Conservation (phyloP, 2,888 invertebrate species). For the Heliconius charithonia region DNA sequence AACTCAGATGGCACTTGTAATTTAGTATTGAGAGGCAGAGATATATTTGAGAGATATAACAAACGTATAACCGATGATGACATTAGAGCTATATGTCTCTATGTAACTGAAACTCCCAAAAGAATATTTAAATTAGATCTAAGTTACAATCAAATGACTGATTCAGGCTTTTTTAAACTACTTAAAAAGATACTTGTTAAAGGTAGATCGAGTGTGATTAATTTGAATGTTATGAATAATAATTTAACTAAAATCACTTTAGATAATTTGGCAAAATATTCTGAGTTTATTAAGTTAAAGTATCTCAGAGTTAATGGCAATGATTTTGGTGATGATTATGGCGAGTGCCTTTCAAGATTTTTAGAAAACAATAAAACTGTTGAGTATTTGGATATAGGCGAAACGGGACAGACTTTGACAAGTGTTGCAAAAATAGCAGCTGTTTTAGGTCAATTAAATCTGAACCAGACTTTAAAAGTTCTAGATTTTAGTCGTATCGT, state of each 20-base stretch:
- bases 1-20: slow-evolving; percentile 81
- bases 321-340: slow-evolving; percentile 77
- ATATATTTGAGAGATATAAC: slow-evolving; percentile 72
- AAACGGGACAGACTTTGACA: slow-evolving; percentile 82
- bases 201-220: slow-evolving; percentile 73
- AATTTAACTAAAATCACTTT: slow-evolving; percentile 76
- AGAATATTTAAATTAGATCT: slow-evolving; percentile 80
- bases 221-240: slow-evolving; percentile 84
- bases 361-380: slow-evolving; percentile 74
- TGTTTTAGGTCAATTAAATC: slow-evolving; percentile 72
- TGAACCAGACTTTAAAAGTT: slow-evolving; percentile 65
- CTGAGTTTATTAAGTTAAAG: slow-evolving; percentile 71
- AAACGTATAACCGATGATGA: slow-evolving; percentile 77
- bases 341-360: slow-evolving; percentile 78
- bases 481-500: slow-evolving; percentile 71
- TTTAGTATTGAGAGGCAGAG: slow-evolving; percentile 80
- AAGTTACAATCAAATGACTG: slow-evolving; percentile 83
- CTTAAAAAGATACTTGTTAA: slow-evolving; percentile 72
- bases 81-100: slow-evolving; percentile 76
- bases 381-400: slow-evolving; percentile 81
- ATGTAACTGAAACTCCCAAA: slow-evolving; percentile 68
- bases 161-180: slow-evolving; percentile 74
- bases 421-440: slow-evolving; percentile 82
- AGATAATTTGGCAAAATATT: slow-evolving; percentile 63
- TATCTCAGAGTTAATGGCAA: slow-evolving; percentile 84